Base-by-base conservation (phyloP, 2,797 vertebrate genomes). In the Ctenosaura bakeri region DNA sequence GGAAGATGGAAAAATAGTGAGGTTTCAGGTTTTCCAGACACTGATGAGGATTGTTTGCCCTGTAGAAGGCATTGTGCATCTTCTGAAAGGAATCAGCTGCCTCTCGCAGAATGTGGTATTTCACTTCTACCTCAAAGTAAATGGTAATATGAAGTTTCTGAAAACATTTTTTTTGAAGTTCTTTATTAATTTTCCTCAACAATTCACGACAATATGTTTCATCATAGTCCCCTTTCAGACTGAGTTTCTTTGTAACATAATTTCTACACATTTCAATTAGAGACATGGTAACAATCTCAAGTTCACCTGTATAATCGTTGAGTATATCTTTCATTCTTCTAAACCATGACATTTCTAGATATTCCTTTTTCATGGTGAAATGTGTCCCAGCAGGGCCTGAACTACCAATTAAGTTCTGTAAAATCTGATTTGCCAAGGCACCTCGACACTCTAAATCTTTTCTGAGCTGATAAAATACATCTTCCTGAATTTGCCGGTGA, bases 51-150 rank as follows among this genome's bases (percentile, higher is more conserved):
- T 97, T 94, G 29, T 52, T 93, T 18, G 97, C 96, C 69, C 97
- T 95, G 6, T 92, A 92, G 90, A 95, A 97, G 32, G 83, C 93
- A 22, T 97, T 90, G 42, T 97, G 97, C 59, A 97, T 93, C 83
- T 95, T 92, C 90, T 97, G 97, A 94, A 98, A 97, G 24, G 95
- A 94, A 35, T 90, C 56, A 81, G 96, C 96, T 62, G 97, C 97
- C 85, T 91, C 89, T 13, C 93, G 93, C 89, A 97, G 97, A 79
- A 98, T 92, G 80, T 95, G 92, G 14, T 96, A 91, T 90, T 98
- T 98, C 46, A 98, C 90, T 88, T 98, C 97, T 6, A 97, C 95
- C 90, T 97, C 97, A 96, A 97, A 98, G 62, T 92, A 89, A 52
- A 94, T 92, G 84, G 87, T 96, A 56, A 95, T 95, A 76, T 95